These are phyloP conservation scores for Latrodectus geometricus DNA, from an alignment of 1,140 invertebrate genomes.

Conservation along the genomic window DNA sequence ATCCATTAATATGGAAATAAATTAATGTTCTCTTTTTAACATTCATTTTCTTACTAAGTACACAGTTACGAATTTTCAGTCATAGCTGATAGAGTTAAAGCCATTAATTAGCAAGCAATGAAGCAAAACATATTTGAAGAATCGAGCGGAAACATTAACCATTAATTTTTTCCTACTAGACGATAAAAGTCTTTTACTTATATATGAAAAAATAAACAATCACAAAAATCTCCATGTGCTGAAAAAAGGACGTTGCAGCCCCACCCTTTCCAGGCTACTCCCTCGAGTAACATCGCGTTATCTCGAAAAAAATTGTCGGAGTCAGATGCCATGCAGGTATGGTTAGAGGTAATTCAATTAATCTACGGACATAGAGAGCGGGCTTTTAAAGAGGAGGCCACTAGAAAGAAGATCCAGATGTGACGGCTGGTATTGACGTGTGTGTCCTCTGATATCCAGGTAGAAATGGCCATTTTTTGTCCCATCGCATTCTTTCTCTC, in stretches of 20 bases:
- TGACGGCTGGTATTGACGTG: slow-evolving; percentile 34
- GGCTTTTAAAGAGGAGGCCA: slow-evolving; percentile 3
- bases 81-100: no score
- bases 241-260: not conserved
- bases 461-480: slow-evolving; percentile 41
- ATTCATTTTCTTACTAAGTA: no score
- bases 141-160: no score
- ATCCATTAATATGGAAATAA: no score
- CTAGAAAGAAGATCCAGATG: slow-evolving; percentile 11
- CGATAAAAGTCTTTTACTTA: no score
- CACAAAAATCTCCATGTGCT: not conserved
- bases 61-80: no score
- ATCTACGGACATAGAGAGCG: slow-evolving; percentile 5
- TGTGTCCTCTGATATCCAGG: slow-evolving; percentile 13
- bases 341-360: slow-evolving; percentile 29
- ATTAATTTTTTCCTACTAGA: no score
- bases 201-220: not conserved
- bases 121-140: no score
- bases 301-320: slow-evolving; percentile 21
- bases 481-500: slow-evolving; percentile 23
- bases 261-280: slow-evolving; percentile 9
- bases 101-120: no score
- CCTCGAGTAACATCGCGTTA: slow-evolving; percentile 9
- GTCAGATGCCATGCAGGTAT: slow-evolving; percentile 46
- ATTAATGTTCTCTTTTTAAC: no score